Base-by-base conservation (phyloP, 2,888 invertebrate genomes). In the Stenodema calcarata region DNA sequence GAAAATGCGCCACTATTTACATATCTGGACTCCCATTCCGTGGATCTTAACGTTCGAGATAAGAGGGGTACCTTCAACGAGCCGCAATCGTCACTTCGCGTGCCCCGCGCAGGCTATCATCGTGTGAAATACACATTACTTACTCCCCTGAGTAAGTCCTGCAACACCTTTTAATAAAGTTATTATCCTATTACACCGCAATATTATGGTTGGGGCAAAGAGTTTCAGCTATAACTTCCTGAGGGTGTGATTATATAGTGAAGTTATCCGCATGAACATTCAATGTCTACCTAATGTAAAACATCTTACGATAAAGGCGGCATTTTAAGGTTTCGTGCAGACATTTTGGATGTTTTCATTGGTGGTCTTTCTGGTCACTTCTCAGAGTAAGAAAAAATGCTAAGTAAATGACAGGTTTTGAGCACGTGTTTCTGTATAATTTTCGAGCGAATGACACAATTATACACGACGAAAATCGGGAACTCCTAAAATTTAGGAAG, bases 71-170 rank as follows among this genome's bases (percentile, higher is more conserved):
- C 30, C n/a, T 11, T 35, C 75, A 35, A 75, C 35, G 9, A 75
- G 78, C 44, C 23, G 18, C 78, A 78, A 78, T 47, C 78, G 78
- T 42, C 44, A 18, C 16, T 44, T 80, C 80, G 80, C 80, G 80
- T 80, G 80, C 54, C 11, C 27, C 6, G 3, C 30, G 54, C 47
- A 11, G 30, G 54, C 27, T 80, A 54, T 54, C 80, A 54, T 80
- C 80, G 80, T 80, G 80, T 80, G 80, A 80, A 80, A 80, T 80
- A 35, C 80, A 80, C 80, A 80, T 80, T 80, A 80, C 80, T 50
- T 54, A 54, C 30, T 27, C 23, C n/a, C 12, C 42, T 1, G 16
- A 18, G 35, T n/a, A 35, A 79, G 27, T 23, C 27, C 62, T 50
- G 54, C 50, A 47, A 80, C 80, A 80, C 80, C 80, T 80, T 80